Base-by-base conservation (phyloP, 2,113 vertebrate species). In the Pogonocichla stellata region DNA sequence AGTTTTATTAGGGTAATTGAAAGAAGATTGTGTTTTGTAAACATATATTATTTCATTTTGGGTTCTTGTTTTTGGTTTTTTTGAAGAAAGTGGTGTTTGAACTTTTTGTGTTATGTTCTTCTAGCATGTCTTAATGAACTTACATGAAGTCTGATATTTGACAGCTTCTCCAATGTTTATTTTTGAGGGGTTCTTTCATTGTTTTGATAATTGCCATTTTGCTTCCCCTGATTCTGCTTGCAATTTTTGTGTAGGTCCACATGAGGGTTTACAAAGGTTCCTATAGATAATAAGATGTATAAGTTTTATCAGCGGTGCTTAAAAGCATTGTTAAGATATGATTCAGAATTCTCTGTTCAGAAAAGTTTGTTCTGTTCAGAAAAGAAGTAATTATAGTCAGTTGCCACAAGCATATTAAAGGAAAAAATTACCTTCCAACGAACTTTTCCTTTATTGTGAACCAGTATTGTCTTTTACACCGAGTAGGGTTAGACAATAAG, bases 281-380 rank as follows among this genome's bases (percentile, higher is more conserved):
- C 19, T 47, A 10, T 79, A 70, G 31, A 16, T 85, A 92, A 47
- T 77, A 40, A 58, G 9, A 77, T 58, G 31, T 91, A 34, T 96
- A 64, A 94, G 33, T 88, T 74, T 34, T 80, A 78, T 96, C 82
- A 95, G 64, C 53, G 72, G 56, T 73, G 45, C 78, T 96, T 96
- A 82, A 40, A 56, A 71, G 12, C 19, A 25, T 78, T 86, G 23
- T 16, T 69, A 89, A 36, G 43, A 28, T 69, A 61, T 9, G n/a
- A 65, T 66, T 64, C 43, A 53, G 60, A 82, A 74, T 85, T 81
- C 40, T 84, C 73, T 70, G 50, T 34, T 93, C 47, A 24, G 47
- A 48, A 48, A 48, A 24, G 47, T 24, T 47, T 47, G 47, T 47
- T 47, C 11, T 47, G 22, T 24, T 60, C 38, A 43, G 43, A 71